Evolutionary conservation across 2,113 vertebrate genomes (phyloP).

Genomic region (Elgaria multicarinata): DNA sequence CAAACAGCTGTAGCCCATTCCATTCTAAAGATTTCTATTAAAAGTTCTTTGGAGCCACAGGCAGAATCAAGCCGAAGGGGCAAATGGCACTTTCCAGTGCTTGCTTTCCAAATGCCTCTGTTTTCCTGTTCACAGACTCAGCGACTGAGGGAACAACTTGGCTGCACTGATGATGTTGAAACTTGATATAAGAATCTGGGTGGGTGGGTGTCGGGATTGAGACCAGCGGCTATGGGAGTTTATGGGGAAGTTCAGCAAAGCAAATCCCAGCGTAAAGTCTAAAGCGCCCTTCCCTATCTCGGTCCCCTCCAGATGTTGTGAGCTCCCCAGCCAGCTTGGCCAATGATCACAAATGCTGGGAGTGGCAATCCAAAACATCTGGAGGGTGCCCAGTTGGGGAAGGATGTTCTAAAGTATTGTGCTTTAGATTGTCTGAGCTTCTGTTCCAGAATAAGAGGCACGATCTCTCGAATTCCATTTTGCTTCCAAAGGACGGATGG

Average conservation of each 20-base stretch:
- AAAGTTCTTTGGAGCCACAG: constrained; percentile 80
- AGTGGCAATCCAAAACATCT: no score
- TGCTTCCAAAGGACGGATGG: not conserved
- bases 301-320: no score
- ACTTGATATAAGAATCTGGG: no score
- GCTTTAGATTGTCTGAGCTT: not conserved
- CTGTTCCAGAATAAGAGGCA: not conserved
- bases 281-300: not conserved
- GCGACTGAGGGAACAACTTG: constrained; percentile 29
- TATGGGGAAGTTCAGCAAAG: not conserved
- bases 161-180: not conserved
- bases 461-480: not conserved
- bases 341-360: no score
- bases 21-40: constrained; percentile 83
- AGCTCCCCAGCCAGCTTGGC: no score
- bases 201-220: no score
- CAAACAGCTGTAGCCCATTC: constrained; percentile 86
- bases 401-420: not conserved
- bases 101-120: constrained; percentile 41
- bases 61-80: constrained; percentile 67
- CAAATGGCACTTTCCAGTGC: constrained; percentile 49
- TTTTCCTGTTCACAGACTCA: constrained; percentile 31
- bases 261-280: not conserved
- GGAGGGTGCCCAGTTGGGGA: no score
- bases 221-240: not conserved